These are phyloP conservation scores for Aythya baeri DNA, from an alignment of 2,113 vertebrate genomes.

Conservation along the genomic window DNA sequence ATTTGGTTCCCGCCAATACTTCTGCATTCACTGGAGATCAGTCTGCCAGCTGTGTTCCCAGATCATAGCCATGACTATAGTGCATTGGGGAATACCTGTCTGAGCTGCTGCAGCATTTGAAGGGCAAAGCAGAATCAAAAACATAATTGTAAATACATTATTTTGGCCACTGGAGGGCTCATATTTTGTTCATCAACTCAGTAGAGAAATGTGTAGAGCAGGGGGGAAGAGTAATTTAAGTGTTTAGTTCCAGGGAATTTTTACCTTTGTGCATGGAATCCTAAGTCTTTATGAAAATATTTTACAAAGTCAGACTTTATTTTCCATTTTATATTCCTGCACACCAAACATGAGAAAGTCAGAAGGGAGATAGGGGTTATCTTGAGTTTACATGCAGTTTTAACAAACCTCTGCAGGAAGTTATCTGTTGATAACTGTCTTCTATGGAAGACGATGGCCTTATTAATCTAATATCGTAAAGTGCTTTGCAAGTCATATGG, in stretches of 20 bases:
- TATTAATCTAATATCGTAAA: background rate
- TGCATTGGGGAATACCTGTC: background rate
- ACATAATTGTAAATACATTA: background rate
- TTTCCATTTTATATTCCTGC: background rate
- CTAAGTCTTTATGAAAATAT: background rate
- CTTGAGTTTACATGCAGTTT: background rate
- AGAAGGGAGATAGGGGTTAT: background rate
- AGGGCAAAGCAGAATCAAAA: background rate
- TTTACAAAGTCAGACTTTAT: background rate
- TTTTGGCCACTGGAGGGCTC: constrained; percentile 45
- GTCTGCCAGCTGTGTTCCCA: background rate
- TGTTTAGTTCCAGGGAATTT: background rate
- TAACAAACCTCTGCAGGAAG: background rate
- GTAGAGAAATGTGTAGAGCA: background rate
- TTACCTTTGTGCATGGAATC: fast-evolving
- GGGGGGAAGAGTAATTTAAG: background rate
- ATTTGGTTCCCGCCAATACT: background rate
- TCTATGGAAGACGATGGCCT: background rate
- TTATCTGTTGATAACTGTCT: background rate
- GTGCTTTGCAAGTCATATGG: background rate
- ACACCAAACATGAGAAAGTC: background rate
- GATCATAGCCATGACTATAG: background rate
- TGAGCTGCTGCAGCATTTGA: background rate
- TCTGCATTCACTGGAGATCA: background rate
- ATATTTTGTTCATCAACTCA: background rate